Percentiles rank a stretch among this genome's conserved stretches.
Evolutionary conservation across 2,113 vertebrate genomes (phyloP).

Genomic region (Thamnophis sirtalis): DNA sequence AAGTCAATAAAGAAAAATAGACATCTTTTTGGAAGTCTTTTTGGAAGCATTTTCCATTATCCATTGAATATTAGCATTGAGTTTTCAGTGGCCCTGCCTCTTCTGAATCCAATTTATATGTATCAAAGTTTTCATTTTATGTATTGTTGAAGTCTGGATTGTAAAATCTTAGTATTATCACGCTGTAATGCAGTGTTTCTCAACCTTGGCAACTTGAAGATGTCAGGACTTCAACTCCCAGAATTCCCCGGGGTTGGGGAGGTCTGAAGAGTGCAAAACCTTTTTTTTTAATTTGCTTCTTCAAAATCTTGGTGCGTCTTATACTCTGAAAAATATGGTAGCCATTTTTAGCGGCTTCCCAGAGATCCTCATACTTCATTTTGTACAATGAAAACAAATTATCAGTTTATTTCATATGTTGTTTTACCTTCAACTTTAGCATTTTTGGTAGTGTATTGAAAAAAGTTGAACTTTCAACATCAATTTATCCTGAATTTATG

Average conservation of each 20-base stretch:
- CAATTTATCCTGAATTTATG: not conserved
- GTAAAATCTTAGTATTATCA: not conserved
- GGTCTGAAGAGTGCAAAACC: too few species aligned
- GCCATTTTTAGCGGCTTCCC: not conserved
- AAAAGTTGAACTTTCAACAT: not conserved
- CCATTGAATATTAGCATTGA: not conserved
- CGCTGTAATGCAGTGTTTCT: too few species aligned
- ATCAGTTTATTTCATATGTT: not conserved
- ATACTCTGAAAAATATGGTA: too few species aligned
- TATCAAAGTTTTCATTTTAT: not conserved
- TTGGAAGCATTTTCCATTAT: not conserved
- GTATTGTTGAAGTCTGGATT: not conserved
- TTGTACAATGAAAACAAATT: not conserved
- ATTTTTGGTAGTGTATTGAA: not conserved
- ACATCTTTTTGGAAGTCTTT: not conserved
- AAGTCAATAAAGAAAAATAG: not conserved
- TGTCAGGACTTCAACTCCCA: too few species aligned
- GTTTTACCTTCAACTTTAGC: not conserved
- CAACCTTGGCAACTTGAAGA: too few species aligned
- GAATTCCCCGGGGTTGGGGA: too few species aligned
- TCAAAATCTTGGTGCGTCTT: too few species aligned
- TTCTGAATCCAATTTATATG: not conserved
- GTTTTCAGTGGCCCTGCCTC: not conserved
- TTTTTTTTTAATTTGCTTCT: too few species aligned
- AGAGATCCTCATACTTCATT: not conserved